Percentiles rank a stretch among this genome's conserved stretches.
These are phyloP conservation scores for Chrysogorgia sp. DNA, from an alignment of 92 coral and sea anemone genomes.

Conservation along the genomic window DNA sequence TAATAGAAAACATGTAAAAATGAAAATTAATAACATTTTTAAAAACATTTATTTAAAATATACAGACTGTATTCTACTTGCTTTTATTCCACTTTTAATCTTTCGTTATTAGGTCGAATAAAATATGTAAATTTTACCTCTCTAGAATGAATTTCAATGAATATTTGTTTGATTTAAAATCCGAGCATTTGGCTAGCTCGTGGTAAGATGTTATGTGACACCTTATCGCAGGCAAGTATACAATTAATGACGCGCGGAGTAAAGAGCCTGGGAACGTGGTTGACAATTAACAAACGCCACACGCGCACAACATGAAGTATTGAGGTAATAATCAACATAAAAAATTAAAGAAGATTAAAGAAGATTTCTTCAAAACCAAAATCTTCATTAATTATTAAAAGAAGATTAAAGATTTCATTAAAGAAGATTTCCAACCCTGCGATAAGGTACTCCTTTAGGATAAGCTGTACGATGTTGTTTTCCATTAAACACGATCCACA, in stretches of 20 bases:
- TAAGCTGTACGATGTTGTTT: too few species aligned
- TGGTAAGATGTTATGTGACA: not conserved
- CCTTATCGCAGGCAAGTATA: not conserved
- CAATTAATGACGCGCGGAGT: constrained; percentile 5
- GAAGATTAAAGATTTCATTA: constrained; percentile 23
- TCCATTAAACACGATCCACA: too few species aligned
- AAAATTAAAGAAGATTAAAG: constrained; percentile 15
- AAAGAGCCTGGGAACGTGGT: constrained; percentile 22
- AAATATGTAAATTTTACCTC: constrained; percentile 24
- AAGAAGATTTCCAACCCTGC: constrained; percentile 40
- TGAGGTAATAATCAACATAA: constrained; percentile 17
- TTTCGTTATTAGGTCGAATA: constrained; percentile 18
- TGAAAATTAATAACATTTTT: not conserved
- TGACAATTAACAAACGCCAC: too few species aligned
- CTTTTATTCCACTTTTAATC: constrained; percentile 15
- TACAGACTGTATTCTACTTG: constrained; percentile 15
- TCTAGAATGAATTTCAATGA: constrained; percentile 26
- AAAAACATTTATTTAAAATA: constrained; percentile 17
- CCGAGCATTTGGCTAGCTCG: too few species aligned
- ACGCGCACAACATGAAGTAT: constrained; percentile 3
- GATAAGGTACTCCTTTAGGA: too few species aligned
- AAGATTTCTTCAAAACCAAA: constrained; percentile 3
- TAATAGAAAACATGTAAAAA: not conserved
- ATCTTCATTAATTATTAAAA: constrained; percentile 25
- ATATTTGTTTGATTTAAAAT: constrained; percentile 8